Evolutionary conservation across 2,888 invertebrate species (phyloP).

Genomic region (Ctenicera cuprea): DNA sequence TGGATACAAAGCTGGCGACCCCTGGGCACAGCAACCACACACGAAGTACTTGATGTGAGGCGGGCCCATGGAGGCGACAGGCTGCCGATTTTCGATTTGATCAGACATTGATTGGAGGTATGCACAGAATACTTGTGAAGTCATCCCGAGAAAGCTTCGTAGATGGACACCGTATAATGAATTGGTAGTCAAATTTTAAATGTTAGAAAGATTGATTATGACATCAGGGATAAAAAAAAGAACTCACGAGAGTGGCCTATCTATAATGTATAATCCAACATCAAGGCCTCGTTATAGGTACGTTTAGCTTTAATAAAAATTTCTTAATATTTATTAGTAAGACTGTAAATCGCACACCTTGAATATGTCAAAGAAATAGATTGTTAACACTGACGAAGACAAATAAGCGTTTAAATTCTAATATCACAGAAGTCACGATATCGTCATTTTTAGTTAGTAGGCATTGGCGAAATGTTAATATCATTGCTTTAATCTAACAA

Average conservation of each 20-base stretch:
- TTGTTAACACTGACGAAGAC: background rate
- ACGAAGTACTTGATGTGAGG: constrained; percentile 43
- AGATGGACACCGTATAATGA: constrained; percentile 37
- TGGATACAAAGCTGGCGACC: no score
- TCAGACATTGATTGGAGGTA: constrained; percentile 47
- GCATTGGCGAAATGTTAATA: background rate
- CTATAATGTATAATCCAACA: constrained; percentile 6
- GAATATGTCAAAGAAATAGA: background rate
- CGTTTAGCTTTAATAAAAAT: background rate
- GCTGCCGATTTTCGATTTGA: constrained; percentile 49
- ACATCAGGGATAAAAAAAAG: constrained; percentile 34
- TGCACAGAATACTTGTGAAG: constrained; percentile 38
- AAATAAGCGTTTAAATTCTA: background rate
- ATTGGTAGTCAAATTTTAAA: constrained; percentile 38
- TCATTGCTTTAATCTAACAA: no score
- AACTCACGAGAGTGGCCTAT: constrained; percentile 15
- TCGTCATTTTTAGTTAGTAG: background rate
- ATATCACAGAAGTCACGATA: background rate
- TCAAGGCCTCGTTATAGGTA: constrained; percentile 2
- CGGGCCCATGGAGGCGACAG: constrained; percentile 48
- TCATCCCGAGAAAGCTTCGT: constrained; percentile 35
- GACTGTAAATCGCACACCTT: constrained; percentile 4
- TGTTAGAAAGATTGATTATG: constrained; percentile 44
- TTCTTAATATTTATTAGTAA: constrained; percentile 2
- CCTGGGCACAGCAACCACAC: constrained; percentile 48